Percentiles rank a stretch among this genome's conserved stretches.
These are phyloP conservation scores for Heliconius nattereri DNA, from an alignment of 1,140 invertebrate species.

Conservation along the genomic window DNA sequence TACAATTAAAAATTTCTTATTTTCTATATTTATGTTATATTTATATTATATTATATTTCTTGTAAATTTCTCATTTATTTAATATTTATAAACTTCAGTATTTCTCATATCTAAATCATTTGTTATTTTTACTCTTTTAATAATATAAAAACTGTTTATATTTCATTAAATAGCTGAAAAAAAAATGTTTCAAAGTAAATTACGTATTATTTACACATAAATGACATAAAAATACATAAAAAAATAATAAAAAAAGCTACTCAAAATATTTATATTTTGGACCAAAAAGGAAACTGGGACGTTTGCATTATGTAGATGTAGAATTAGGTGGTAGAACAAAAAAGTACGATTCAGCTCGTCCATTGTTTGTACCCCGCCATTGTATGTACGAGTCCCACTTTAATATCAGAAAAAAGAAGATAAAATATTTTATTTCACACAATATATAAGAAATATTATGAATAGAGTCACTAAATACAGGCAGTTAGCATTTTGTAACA, in stretches of 20 bases:
- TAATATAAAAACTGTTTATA: too few relatives aligned
- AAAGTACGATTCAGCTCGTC: conserved; percentile 51
- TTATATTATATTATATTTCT: too few relatives aligned
- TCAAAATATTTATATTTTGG: conserved; percentile 39
- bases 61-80: too few relatives aligned
- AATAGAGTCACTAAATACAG: not conserved
- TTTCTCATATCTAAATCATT: too few relatives aligned
- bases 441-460: not conserved
- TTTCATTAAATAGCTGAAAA: too few relatives aligned
- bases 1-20: too few relatives aligned
- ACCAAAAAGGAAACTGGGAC: conserved; percentile 40
- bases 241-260: conserved; percentile 37
- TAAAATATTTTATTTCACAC: conserved; percentile 26
- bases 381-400: conserved; percentile 30
- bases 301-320: conserved; percentile 51
- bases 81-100: too few relatives aligned
- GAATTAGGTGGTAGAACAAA: conserved; percentile 59
- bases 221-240: conserved; percentile 21
- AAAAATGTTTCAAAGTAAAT: too few relatives aligned
- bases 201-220: too few relatives aligned
- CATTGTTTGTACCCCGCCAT: conserved; percentile 46
- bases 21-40: too few relatives aligned
- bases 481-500: not conserved
- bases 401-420: conserved; percentile 26
- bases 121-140: too few relatives aligned